Percentiles rank a stretch among this genome's conserved stretches.
Conservation (phyloP, 2,888 invertebrate genomes). For the Drosophila mimetica region DNA sequence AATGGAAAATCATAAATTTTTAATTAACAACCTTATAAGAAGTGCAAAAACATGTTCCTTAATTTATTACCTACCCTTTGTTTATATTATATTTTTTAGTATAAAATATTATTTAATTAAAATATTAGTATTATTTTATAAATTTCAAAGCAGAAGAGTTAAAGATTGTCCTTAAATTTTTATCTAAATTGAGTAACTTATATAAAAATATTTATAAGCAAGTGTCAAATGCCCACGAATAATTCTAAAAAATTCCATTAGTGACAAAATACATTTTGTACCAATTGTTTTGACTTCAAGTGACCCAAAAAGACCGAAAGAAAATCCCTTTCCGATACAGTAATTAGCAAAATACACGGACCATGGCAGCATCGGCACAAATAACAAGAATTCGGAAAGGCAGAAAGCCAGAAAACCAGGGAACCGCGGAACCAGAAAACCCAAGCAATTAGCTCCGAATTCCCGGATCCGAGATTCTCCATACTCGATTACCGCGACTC, state of each 20-base stretch:
- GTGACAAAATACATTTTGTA: neutral
- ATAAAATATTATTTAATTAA: too few species aligned
- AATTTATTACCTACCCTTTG: too few species aligned
- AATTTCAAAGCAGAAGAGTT: too few species aligned
- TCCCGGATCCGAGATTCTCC: slow-evolving; percentile 21
- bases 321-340: slow-evolving; percentile 21
- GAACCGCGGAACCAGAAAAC: neutral
- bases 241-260: neutral
- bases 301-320: slow-evolving; percentile 7
- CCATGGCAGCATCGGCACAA: slow-evolving; percentile 18
- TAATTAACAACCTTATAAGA: too few species aligned
- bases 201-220: too few species aligned
- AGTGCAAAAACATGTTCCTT: too few species aligned
- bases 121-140: too few species aligned
- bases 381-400: neutral
- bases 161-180: too few species aligned
- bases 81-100: too few species aligned
- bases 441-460: slow-evolving; percentile 44
- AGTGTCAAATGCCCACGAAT: too few species aligned
- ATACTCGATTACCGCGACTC: neutral
- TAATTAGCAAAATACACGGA: slow-evolving; percentile 36
- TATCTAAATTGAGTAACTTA: too few species aligned
- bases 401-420: neutral
- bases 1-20: too few species aligned
- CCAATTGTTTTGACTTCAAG: slow-evolving; percentile 7